These are phyloP conservation scores for Nemapogon koenigi DNA, from an alignment of 2,888 invertebrate species.

Conservation along the genomic window DNA sequence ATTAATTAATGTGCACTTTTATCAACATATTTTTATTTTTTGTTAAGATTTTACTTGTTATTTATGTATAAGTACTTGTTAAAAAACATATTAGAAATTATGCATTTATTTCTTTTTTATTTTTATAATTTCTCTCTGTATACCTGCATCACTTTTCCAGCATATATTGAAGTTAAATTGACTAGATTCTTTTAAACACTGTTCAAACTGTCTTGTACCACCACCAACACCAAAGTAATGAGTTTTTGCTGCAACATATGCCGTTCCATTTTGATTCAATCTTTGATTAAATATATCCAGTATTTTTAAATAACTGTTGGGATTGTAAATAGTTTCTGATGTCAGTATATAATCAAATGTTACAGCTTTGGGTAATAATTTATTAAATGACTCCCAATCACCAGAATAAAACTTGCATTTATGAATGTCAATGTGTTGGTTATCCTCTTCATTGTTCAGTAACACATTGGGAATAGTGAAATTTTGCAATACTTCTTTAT, in stretches of 20 bases:
- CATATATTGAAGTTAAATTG: conserved; percentile 61
- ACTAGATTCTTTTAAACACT: conserved; percentile 59
- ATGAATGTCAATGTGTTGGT: conserved; percentile 28
- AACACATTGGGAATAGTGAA: conserved; percentile 85
- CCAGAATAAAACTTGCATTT: conserved; percentile 71
- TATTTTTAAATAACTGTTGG: conserved; percentile 78
- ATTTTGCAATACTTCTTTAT: conserved; percentile 79
- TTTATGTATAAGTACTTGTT: conserved; percentile 8
- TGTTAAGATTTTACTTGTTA: not conserved
- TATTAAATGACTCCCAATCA: conserved; percentile 74
- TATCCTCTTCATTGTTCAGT: conserved; percentile 62
- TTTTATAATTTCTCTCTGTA: conserved; percentile 69
- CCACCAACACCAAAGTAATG: conserved; percentile 97
- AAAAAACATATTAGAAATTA: not conserved
- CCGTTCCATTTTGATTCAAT: conserved; percentile 66
- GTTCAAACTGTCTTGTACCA: conserved; percentile 77
- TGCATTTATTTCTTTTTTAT: conserved; percentile 32
- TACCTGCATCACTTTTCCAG: conserved; percentile 71
- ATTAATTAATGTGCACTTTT: not conserved
- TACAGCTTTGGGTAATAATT: conserved; percentile 40
- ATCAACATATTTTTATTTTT: not conserved
- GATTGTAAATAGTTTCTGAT: conserved; percentile 93
- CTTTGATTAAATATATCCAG: conserved; percentile 69
- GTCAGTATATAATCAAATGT: conserved; percentile 85
- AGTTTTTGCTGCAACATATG: conserved; percentile 86